A percentile compares a stretch with the other conserved stretches of the same genome.
phyloP scores from a whole-genome alignment of 2,888 invertebrate species.

The Fissipunctia ypsillon region DNA sequence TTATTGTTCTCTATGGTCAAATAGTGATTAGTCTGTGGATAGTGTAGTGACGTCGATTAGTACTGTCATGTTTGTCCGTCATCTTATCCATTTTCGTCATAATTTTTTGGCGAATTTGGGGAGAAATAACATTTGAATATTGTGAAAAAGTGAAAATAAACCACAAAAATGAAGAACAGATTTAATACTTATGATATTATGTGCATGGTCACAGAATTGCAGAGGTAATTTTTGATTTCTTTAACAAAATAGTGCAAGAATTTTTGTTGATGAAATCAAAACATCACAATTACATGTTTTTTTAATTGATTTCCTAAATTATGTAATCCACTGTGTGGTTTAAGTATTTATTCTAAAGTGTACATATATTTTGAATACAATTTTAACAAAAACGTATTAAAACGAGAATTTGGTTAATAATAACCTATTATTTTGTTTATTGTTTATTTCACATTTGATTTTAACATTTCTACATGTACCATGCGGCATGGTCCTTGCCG shows the following conservation, averaged over 20 bases:
- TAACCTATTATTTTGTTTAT: neutral
- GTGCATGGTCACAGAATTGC: conserved; percentile 96
- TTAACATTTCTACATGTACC: too few relatives aligned
- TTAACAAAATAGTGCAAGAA: neutral
- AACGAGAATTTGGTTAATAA: neutral
- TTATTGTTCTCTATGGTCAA: too few relatives aligned
- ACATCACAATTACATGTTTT: neutral
- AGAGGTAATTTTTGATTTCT: conserved; percentile 89
- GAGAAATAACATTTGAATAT: conserved; percentile 31
- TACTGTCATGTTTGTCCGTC: neutral
- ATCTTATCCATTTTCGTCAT: neutral
- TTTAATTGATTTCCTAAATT: conserved; percentile 37
- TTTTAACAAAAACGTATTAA: neutral
- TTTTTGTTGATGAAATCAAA: conserved; percentile 30
- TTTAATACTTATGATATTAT: conserved; percentile 98
- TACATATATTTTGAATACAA: neutral
- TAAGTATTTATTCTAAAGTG: neutral
- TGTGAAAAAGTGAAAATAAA: conserved; percentile 45
- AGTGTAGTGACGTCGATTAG: conserved; percentile 17
- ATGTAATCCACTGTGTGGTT: neutral
- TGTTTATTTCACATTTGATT: neutral
- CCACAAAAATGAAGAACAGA: conserved; percentile 95
- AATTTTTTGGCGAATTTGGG: conserved; percentile 6
- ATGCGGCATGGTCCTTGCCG: too few relatives aligned
- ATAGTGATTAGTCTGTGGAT: too few relatives aligned